A percentile compares a stretch with the other conserved stretches of the same genome.
Evolutionary conservation across 2,888 invertebrate genomes (phyloP).

Genomic region (Tolmerus cingulatus): DNA sequence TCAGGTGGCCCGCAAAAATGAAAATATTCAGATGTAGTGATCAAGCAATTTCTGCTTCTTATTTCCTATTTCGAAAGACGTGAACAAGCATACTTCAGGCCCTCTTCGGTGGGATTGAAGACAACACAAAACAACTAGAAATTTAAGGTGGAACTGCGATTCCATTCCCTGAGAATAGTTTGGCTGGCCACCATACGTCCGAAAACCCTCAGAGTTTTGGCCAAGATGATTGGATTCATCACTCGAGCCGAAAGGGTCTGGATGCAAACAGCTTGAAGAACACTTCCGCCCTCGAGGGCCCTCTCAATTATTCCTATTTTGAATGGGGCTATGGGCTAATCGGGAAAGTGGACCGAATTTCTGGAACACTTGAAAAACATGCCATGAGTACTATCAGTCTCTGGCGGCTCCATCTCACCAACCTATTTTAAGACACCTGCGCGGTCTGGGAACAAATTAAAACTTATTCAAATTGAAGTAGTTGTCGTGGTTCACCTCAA

Average conservation of each 20-base stretch:
- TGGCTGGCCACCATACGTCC: background rate
- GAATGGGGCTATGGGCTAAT: background rate
- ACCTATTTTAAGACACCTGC: background rate
- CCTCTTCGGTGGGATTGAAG: background rate
- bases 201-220: background rate
- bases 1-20: background rate
- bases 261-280: background rate
- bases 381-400: background rate
- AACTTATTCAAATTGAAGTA: background rate
- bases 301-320: background rate
- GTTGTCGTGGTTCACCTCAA: background rate
- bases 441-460: background rate
- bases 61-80: background rate
- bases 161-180: background rate
- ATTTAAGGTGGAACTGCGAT: background rate
- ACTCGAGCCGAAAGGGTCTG: background rate
- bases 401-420: background rate
- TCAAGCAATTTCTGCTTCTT: background rate
- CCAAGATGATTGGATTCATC: background rate
- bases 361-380: background rate
- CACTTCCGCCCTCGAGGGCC: background rate
- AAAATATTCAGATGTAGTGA: background rate
- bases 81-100: background rate
- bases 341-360: background rate
- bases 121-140: background rate